A percentile compares a stretch with the other conserved stretches of the same genome.
Conservation (phyloP, 2,888 invertebrate species). For the Camptogramma bilineatum region DNA sequence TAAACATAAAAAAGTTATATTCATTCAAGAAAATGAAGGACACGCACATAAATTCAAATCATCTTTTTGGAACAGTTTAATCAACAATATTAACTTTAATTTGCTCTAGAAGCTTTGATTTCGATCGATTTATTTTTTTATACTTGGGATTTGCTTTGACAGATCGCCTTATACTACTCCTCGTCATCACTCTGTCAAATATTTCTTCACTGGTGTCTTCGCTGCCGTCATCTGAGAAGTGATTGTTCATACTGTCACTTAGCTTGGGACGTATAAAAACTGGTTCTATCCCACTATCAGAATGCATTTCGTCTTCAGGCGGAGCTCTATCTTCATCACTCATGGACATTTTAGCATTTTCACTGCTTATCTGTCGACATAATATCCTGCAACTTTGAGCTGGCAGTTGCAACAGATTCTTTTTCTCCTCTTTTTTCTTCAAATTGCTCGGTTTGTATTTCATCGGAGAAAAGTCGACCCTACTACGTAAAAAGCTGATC, state of each 20-base stretch:
- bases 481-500: constrained; percentile 72
- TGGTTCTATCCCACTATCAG: constrained; percentile 65
- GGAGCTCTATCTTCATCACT: constrained; percentile 71
- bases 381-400: constrained; percentile 57
- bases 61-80: constrained; percentile 46
- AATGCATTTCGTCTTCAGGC: constrained; percentile 64
- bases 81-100: constrained; percentile 78
- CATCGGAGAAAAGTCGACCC: constrained; percentile 81
- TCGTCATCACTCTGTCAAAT: constrained; percentile 79
- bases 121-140: constrained; percentile 78
- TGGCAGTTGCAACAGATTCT: constrained; percentile 69
- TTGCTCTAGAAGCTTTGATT: constrained; percentile 78
- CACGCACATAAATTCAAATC: constrained; percentile 18
- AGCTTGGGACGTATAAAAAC: constrained; percentile 70
- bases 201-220: constrained; percentile 82
- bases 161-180: constrained; percentile 76
- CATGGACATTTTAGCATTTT: constrained; percentile 55
- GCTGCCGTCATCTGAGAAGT: constrained; percentile 80
- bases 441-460: constrained; percentile 74
- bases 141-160: constrained; percentile 83
- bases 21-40: constrained; percentile 18
- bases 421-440: constrained; percentile 76
- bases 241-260: constrained; percentile 81
- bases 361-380: constrained; percentile 64
- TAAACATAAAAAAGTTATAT: constrained; percentile 29